These are phyloP conservation scores for Symphodus melops DNA, from an alignment of 2,113 vertebrate genomes.

Conservation along the genomic window DNA sequence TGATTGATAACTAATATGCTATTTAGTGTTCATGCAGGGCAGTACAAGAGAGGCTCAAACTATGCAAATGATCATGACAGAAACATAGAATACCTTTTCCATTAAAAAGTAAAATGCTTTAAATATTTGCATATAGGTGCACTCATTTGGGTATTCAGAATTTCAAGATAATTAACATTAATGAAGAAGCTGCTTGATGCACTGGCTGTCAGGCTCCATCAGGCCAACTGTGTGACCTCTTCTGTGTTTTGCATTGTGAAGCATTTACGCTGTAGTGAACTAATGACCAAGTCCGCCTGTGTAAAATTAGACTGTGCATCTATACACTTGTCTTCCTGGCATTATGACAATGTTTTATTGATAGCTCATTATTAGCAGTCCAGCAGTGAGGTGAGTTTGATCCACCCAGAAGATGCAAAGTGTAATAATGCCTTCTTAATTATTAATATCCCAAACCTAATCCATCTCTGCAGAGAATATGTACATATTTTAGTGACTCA, in stretches of 20 bases:
- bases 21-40: constrained; percentile 23
- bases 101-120: constrained; percentile 76
- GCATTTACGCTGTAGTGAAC: constrained; percentile 78
- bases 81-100: constrained; percentile 69
- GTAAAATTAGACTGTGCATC: constrained; percentile 81
- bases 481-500: constrained; percentile 85
- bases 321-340: constrained; percentile 80
- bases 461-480: constrained; percentile 82
- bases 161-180: constrained; percentile 79
- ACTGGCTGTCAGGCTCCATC: constrained; percentile 76
- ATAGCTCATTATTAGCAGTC: constrained; percentile 84
- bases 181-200: constrained; percentile 75
- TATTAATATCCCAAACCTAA: constrained; percentile 84
- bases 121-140: constrained; percentile 77
- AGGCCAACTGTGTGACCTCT: constrained; percentile 65
- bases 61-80: constrained; percentile 59
- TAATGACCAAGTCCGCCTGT: constrained; percentile 77
- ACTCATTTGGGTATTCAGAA: constrained; percentile 63
- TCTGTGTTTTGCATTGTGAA: constrained; percentile 63
- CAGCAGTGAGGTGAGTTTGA: constrained; percentile 79
- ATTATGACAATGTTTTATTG: constrained; percentile 87
- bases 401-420: constrained; percentile 83
- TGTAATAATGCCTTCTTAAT: constrained; percentile 85
- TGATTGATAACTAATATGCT: too few species aligned
- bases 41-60: constrained; percentile 49